A percentile compares a stretch with the other conserved stretches of the same genome.
Conservation (phyloP, 2,888 invertebrate species). For the Hirtodrosophila cameraria region DNA sequence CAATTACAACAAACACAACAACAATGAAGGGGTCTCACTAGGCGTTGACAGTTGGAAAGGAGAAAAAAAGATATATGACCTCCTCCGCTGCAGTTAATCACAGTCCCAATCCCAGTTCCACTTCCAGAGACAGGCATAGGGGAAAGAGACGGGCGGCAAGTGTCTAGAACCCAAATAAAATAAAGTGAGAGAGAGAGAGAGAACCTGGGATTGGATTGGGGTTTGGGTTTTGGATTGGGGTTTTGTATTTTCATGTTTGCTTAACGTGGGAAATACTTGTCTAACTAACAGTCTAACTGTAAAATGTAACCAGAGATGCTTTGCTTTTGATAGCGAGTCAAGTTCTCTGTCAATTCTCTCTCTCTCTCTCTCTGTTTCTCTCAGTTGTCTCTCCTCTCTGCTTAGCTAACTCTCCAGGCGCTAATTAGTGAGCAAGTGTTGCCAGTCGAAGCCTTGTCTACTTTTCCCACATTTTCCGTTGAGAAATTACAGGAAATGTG, state of each 20-base stretch:
- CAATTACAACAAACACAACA: constrained; percentile 57
- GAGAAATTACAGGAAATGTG: constrained; percentile 74
- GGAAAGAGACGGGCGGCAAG: constrained; percentile 25
- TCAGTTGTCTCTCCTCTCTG: constrained; percentile 15
- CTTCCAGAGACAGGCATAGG: no score
- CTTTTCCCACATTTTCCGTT: constrained; percentile 32
- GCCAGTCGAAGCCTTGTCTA: constrained; percentile 18
- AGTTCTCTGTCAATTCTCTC: constrained; percentile 34
- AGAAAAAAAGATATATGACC: constrained; percentile 63
- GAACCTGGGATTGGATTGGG: constrained; percentile 14
- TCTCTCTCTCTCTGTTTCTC: no score
- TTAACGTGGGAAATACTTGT: constrained; percentile 58
- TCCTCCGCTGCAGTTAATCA: constrained; percentile 50
- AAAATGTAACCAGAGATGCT: constrained; percentile 14
- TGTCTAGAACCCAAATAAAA: constrained; percentile 10
- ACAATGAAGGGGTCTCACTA: constrained; percentile 1
- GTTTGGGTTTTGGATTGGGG: constrained; percentile 3
- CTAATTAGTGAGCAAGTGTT: constrained; percentile 58
- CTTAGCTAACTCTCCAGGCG: no score
- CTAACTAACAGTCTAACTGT: background rate
- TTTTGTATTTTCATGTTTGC: constrained; percentile 12
- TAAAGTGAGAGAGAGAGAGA: background rate
- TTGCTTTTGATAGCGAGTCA: constrained; percentile 36
- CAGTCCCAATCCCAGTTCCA: no score
- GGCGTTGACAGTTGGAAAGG: constrained; percentile 62